These are phyloP conservation scores for Elymnias hypermnestra DNA, from an alignment of 1,140 invertebrate genomes.

Conservation along the genomic window DNA sequence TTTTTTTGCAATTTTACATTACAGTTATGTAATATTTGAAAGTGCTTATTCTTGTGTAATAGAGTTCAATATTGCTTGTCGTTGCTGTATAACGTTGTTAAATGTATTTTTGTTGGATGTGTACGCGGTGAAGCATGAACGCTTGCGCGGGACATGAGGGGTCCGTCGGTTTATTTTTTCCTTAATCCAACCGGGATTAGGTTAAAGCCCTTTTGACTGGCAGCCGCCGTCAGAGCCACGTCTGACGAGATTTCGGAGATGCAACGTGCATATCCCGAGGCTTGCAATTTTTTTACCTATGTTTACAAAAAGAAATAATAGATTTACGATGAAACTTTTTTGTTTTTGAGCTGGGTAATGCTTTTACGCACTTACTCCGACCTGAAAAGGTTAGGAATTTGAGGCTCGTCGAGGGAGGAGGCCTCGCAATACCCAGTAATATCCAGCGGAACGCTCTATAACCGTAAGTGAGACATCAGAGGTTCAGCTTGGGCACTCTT, in stretches of 20 bases:
- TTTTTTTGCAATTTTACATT: slow-evolving; percentile 22
- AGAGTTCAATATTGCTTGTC: slow-evolving; percentile 15
- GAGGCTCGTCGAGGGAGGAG: too few species aligned
- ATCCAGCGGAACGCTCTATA: too few species aligned
- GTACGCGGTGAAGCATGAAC: slow-evolving; percentile 59
- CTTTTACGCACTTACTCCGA: too few species aligned
- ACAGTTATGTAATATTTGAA: neutral
- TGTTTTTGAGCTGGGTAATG: too few species aligned
- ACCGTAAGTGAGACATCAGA: neutral
- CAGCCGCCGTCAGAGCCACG: slow-evolving; percentile 67
- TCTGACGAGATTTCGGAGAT: slow-evolving; percentile 44
- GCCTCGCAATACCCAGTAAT: too few species aligned
- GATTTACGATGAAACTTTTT: neutral
- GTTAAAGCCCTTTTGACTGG: slow-evolving; percentile 70
- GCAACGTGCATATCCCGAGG: slow-evolving; percentile 31
- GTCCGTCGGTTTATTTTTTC: slow-evolving; percentile 65
- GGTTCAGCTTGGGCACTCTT: too few species aligned
- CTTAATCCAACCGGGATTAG: slow-evolving; percentile 69
- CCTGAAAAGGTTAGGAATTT: too few species aligned
- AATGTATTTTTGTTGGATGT: slow-evolving; percentile 16
- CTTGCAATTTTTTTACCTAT: slow-evolving; percentile 21
- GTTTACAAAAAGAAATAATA: too few species aligned
- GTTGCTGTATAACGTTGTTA: neutral
- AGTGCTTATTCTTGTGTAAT: slow-evolving; percentile 1
- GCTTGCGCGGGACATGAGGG: slow-evolving; percentile 61